phyloP scores from a whole-genome alignment of 2,797 vertebrate genomes.

The Anguilla anguilla region DNA sequence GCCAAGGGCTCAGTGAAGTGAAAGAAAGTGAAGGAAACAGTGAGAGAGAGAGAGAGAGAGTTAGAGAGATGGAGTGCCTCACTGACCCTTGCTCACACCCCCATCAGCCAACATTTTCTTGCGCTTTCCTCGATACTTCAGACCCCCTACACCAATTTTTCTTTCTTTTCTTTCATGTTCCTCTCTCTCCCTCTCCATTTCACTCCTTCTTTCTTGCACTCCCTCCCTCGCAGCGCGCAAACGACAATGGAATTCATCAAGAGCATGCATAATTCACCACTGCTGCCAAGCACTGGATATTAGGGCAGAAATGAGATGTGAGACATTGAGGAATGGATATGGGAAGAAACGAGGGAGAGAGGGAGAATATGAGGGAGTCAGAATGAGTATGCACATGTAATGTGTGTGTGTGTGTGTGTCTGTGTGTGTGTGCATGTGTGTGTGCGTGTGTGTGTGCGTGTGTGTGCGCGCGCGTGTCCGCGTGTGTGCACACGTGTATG shows the following conservation, averaged over 20 bases:
- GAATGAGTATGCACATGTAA: background rate
- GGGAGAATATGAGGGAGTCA: background rate
- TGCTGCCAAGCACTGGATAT: slow-evolving; percentile 22
- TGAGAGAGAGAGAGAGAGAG: background rate
- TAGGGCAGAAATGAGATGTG: slow-evolving; percentile 28
- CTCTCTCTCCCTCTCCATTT: background rate
- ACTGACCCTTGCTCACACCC: background rate
- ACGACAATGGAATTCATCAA: slow-evolving; percentile 32
- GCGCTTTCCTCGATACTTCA: background rate
- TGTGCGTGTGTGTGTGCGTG: background rate
- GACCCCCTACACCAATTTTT: background rate
- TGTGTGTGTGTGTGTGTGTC: background rate
- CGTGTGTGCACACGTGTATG: background rate
- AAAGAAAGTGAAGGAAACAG: background rate
- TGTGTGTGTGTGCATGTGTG: background rate
- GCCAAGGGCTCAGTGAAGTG: background rate
- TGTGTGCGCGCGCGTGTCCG: too few relatives aligned
- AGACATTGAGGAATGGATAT: slow-evolving; percentile 19
- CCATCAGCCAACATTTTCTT: background rate
- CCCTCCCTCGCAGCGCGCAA: slow-evolving; percentile 1
- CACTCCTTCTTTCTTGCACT: background rate
- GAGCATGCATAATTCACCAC: slow-evolving; percentile 33
- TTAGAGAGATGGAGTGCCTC: background rate
- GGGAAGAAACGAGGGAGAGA: background rate
- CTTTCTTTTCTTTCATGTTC: background rate